Evolutionary conservation across 2,888 invertebrate genomes (phyloP).

Genomic region (Chaetogeoica ovagalla): DNA sequence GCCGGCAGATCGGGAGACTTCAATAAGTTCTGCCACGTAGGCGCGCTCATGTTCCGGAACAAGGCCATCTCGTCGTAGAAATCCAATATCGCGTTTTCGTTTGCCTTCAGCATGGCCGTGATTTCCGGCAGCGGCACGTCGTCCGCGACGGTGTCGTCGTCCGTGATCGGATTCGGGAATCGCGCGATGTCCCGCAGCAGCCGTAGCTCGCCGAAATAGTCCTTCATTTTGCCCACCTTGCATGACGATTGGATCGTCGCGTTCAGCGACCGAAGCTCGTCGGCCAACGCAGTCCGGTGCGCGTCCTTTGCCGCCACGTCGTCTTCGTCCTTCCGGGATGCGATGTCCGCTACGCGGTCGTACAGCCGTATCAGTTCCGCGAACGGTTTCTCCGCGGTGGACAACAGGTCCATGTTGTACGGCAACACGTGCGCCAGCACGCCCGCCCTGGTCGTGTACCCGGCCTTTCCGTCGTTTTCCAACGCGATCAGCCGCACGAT

Average conservation of each 20-base stretch:
- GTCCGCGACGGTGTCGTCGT: background rate
- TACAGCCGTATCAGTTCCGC: background rate
- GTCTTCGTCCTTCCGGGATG: fast-evolving
- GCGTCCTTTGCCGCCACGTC: no score
- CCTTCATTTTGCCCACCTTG: background rate
- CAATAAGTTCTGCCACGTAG: background rate
- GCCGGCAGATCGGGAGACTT: background rate
- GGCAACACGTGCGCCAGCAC: background rate
- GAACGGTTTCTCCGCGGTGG: fast-evolving
- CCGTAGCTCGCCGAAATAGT: background rate
- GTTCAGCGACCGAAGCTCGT: background rate
- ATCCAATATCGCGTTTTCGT: background rate
- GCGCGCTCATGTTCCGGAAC: background rate
- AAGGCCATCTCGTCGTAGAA: background rate
- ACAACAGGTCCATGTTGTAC: background rate
- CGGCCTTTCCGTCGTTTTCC: background rate
- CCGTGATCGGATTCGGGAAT: no score
- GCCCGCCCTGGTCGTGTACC: background rate
- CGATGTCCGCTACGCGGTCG: no score
- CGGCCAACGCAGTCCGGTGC: background rate
- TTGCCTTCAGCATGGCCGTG: background rate
- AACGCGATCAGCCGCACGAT: background rate
- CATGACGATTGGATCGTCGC: background rate
- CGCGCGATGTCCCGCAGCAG: background rate
- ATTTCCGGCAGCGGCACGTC: no score